Evolutionary conservation across 2,113 vertebrate genomes (phyloP).

Genomic region (Cyprinodon variegatus): DNA sequence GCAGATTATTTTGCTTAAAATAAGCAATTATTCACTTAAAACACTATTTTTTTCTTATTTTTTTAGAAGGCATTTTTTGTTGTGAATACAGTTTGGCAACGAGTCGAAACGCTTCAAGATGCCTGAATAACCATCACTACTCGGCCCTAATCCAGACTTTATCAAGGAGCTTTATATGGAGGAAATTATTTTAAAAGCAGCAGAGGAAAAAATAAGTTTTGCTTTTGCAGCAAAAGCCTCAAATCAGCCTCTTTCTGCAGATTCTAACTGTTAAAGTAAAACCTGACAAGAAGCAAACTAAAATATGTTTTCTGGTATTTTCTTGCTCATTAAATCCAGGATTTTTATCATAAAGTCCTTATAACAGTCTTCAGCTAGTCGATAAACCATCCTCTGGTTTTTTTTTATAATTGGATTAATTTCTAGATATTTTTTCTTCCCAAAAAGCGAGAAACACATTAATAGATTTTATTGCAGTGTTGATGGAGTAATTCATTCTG

Average conservation of each 20-base stretch:
- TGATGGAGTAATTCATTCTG: conserved; percentile 6
- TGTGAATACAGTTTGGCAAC: too few species aligned
- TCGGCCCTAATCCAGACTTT: too few species aligned
- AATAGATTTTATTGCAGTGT: background rate
- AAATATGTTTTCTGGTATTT: background rate
- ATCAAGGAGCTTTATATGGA: too few species aligned
- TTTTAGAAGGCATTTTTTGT: too few species aligned
- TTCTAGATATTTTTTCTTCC: background rate
- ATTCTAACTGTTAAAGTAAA: background rate
- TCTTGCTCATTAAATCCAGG: background rate
- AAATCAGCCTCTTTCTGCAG: background rate
- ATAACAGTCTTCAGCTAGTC: background rate
- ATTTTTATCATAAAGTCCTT: background rate
- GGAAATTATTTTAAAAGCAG: too few species aligned
- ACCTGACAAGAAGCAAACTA: background rate
- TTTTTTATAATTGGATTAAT: background rate
- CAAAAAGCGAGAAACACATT: background rate
- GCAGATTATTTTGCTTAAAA: too few species aligned
- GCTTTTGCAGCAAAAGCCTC: too few species aligned
- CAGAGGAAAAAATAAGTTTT: too few species aligned
- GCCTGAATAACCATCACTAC: too few species aligned
- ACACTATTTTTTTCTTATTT: too few species aligned
- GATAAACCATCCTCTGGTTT: background rate
- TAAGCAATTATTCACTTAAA: too few species aligned
- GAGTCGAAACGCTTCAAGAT: too few species aligned